Base-by-base conservation (phyloP, 2,113 vertebrate genomes). In the Heloderma charlesbogerti region DNA sequence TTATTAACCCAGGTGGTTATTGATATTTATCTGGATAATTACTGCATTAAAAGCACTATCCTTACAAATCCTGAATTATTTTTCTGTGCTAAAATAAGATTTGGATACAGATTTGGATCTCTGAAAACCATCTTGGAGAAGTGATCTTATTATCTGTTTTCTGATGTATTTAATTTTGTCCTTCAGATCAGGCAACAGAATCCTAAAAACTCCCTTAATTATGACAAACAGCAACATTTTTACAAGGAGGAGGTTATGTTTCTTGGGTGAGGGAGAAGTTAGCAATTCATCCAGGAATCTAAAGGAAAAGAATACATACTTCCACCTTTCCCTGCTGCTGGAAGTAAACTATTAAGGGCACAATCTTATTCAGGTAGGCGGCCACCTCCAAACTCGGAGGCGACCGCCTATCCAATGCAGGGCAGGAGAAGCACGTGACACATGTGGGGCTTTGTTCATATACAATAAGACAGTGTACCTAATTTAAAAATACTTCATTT, bases 111-210 rank as follows among this genome's bases (percentile, higher is more conserved):
- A 22, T 89, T 94, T 89, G 93, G 86, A 84, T 15, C 37, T 93
- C 80, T 78, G 83, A 93, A 87, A 86, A 51, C 88, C 66, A 92
- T 67, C 79, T 88, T 80, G 91, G 88, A 72, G 75, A 88, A 94
- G 81, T 92, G 86, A 87, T 89, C 69, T 79, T 91, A 57, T 74
- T 0, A 0, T 66, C 89, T 18, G 31, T 45, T 86, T 67, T 69
- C 60, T n/a, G 86, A 91, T 85, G 91, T 87, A 77, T 84, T 86
- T 88, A 79, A 40, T 82, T 94, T 93, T 91, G 27, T 89, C 88
- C 63, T 57, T 88, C 75, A 91, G 66, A 90, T 78, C 80, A 91
- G 40, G 92, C 37, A 92, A n/a, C 15, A 89, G 48, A 82, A 81
- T 85, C 60, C 25, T 63, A 43, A 90, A 82, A 45, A 86, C 66